Evolutionary conservation across 2,113 vertebrate species (phyloP), one percentile per base, ranked within the genome.

Genomic region (Hippoglossus stenolepis): DNA sequence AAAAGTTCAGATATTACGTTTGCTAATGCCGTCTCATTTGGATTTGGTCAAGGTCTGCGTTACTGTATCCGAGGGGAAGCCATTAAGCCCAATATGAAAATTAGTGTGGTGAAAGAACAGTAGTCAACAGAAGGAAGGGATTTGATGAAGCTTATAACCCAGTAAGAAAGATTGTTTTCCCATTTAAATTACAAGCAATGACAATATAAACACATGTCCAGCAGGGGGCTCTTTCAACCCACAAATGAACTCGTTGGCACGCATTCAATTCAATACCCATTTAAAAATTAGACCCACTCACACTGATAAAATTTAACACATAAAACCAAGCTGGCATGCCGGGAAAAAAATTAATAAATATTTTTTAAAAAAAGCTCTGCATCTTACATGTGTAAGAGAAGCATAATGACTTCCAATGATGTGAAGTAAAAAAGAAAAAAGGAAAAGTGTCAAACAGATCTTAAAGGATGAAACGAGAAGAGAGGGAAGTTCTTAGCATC

Each of bases 141-240:
- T 73, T 79, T 85, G 58, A 78, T 71, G 70, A 26, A 47, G 43
- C 58, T 26, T 49, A 75, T 70, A 69, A 83, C 67, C 65, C 77
- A 85, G 24, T 24, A 78, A 84, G 47, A 74, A 78, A 82, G 28
- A 66, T 67, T 38, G 63, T 81, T 85, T 83, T 65, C 57, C 54
- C 53, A 68, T 74, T 66, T 31, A 67, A 45, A 65, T 75, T 43
- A 43, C 45, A 70, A 76, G 69, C 43, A 69, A 35, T 31, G 35
- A 59, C 49, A 40, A 62, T 66, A 65, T 76, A 68, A 79, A 80
- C 40, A 59, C 3, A 68, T 15, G 47, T 84, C 89, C 93, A 93
- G 87, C 86, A 93, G 93, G 90, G 91, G 91, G 89, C 91, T 86
- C 88, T 89, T 89, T 88, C 26, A 74, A 75, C 89, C 82, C 90